Evolutionary conservation across 2,797 vertebrate species (phyloP).

Genomic region (Ciconia nigra): DNA sequence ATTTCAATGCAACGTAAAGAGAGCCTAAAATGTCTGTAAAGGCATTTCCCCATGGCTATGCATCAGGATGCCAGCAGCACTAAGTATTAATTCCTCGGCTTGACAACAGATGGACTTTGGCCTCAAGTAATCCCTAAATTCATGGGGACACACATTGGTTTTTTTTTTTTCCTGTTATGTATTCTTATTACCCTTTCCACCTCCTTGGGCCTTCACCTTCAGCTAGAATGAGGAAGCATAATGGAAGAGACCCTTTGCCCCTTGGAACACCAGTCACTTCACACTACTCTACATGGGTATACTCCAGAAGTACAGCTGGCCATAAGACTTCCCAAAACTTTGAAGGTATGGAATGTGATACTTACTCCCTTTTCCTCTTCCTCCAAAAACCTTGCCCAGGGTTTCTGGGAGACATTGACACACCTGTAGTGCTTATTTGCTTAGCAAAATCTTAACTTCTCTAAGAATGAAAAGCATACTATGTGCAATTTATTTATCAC

Average conservation of each 20-base stretch:
- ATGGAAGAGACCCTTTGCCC: background rate
- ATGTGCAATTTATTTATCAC: background rate
- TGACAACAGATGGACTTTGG: background rate
- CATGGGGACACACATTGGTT: background rate
- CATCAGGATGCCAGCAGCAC: background rate
- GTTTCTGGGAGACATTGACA: background rate
- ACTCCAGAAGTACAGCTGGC: background rate
- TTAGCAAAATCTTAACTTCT: background rate
- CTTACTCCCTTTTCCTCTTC: background rate
- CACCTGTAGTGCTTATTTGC: background rate
- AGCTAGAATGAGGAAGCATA: background rate
- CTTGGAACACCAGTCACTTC: background rate
- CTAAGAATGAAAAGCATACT: background rate
- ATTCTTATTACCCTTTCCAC: background rate
- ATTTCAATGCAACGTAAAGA: background rate
- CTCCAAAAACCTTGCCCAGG: background rate
- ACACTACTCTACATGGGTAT: background rate
- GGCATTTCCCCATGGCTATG: background rate
- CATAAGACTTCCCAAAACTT: background rate
- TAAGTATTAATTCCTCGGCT: background rate
- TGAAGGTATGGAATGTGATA: background rate
- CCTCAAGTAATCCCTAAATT: background rate
- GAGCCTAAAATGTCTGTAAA: background rate
- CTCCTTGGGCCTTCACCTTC: background rate
- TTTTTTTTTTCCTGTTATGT: no score